Conservation (phyloP, 2,888 invertebrate species). For the Carabus problematicus region DNA sequence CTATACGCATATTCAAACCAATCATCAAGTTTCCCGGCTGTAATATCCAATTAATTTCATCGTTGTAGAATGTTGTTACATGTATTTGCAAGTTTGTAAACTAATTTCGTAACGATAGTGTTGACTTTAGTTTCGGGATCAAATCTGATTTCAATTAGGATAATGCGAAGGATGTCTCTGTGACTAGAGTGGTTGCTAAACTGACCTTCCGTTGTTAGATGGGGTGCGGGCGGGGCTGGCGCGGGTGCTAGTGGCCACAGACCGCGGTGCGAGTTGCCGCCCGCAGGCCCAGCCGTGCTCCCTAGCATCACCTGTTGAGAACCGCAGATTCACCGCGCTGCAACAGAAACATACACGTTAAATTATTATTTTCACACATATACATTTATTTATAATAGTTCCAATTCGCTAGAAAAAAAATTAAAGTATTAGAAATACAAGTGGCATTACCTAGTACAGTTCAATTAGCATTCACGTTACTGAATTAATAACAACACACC, state of each 20-base stretch:
- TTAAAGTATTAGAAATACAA: constrained; percentile 5
- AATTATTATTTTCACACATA: neutral
- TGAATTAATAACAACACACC: too few species aligned
- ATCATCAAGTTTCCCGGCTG: too few species aligned
- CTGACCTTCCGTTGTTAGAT: constrained; percentile 57
- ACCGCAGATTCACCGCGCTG: constrained; percentile 46
- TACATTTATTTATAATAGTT: neutral
- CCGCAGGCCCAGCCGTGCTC: constrained; percentile 59
- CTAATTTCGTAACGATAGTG: too few species aligned
- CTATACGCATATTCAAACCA: too few species aligned
- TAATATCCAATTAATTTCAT: too few species aligned
- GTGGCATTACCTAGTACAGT: neutral
- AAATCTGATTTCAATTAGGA: too few species aligned
- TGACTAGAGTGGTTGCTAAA: constrained; percentile 16
- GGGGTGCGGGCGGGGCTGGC: constrained; percentile 56
- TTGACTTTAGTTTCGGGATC: too few species aligned
- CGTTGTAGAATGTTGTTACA: too few species aligned
- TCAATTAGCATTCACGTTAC: too few species aligned
- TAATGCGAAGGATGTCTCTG: too few species aligned
- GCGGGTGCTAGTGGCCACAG: constrained; percentile 63
- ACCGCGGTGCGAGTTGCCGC: constrained; percentile 56
- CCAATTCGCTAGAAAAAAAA: neutral
- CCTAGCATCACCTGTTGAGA: constrained; percentile 54
- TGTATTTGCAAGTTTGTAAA: too few species aligned
- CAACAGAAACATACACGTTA: constrained; percentile 40